Evolutionary conservation across 2,888 invertebrate genomes (phyloP), one percentile per base, ranked within the genome.

Genomic region (Pachliopta kotzebuea): DNA sequence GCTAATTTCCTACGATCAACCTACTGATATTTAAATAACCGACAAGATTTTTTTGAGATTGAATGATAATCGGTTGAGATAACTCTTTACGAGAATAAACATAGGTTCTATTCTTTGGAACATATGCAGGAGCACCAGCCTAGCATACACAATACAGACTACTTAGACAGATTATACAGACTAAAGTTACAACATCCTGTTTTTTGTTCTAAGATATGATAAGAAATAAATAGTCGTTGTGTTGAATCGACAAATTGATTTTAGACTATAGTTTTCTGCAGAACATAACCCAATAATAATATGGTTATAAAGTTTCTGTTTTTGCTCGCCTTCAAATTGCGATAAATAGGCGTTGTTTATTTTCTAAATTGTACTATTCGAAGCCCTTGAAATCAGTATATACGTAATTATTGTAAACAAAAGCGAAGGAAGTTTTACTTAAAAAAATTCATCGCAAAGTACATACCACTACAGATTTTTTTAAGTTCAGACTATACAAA

Each of bases 221-320:
- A 45, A 42, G 4, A 42, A 45, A 45, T 6, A 45, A 45, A 0
- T 45, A 26, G 26, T 26, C 26, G n/a, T 45, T 45, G n/a, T 8
- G 18, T 45, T 3, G 45, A n/a, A 45, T 45, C 45, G 4, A 45
- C n/a, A n/a, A 45, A 45, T 45, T 45, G 45, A 45, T 45, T 45
- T 45, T 45, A 18, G n/a, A 45, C 18, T 18, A 2, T 45, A 18
- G n/a, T 45, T 45, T 45, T 45, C 45, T 18, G 45, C 31, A 23
- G 26, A 26, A 37, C 37, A 37, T 14, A 9, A 37, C 37, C 14
- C 37, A 2, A 37, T 14, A 37, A 37, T 37, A 31, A 20, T 56
- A 26, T 56, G 55, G 45, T 62, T 52, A 50, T 26, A 11, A 62
- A 37, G 56, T 62, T 62, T 62, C 37, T 56, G 50, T 56, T 62